Conservation (phyloP, 2,888 invertebrate species). For the Stenotaenia linearis region DNA sequence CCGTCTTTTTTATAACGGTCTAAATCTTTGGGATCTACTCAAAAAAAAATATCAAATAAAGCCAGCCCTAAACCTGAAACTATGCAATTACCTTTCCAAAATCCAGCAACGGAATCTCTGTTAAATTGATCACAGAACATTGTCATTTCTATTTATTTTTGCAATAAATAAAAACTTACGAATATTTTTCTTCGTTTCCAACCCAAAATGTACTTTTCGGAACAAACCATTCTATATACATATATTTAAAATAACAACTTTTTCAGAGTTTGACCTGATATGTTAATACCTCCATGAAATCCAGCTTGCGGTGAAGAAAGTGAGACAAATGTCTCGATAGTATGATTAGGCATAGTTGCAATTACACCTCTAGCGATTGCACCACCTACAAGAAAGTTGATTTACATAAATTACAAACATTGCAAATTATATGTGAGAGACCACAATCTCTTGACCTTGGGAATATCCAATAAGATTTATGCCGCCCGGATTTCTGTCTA, state of each 20-base stretch:
- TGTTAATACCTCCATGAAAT: background rate
- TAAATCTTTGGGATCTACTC: background rate
- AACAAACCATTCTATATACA: background rate
- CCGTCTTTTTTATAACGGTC: background rate
- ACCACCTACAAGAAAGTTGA: background rate
- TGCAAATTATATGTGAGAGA: too few species aligned
- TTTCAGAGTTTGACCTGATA: background rate
- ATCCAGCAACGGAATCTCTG: slow-evolving; percentile 6
- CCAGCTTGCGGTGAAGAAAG: slow-evolving; percentile 13
- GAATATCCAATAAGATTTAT: slow-evolving; percentile 66
- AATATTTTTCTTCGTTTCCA: background rate
- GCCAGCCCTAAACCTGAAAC: background rate
- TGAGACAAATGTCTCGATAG: background rate
- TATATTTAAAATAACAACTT: background rate
- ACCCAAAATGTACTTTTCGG: background rate
- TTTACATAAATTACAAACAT: background rate
- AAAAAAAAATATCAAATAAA: background rate
- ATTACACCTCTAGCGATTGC: slow-evolving; percentile 5
- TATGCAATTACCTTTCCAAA: background rate
- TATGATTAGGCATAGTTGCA: slow-evolving; percentile 10
- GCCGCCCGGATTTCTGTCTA: slow-evolving; percentile 69
- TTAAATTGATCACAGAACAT: background rate
- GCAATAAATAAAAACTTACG: background rate
- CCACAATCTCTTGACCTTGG: background rate
- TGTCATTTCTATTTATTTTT: background rate